Percentiles rank a stretch among this genome's conserved stretches.
phyloP scores from a whole-genome alignment of 2,888 invertebrate genomes.

The Dryocosmus kuriphilus region DNA sequence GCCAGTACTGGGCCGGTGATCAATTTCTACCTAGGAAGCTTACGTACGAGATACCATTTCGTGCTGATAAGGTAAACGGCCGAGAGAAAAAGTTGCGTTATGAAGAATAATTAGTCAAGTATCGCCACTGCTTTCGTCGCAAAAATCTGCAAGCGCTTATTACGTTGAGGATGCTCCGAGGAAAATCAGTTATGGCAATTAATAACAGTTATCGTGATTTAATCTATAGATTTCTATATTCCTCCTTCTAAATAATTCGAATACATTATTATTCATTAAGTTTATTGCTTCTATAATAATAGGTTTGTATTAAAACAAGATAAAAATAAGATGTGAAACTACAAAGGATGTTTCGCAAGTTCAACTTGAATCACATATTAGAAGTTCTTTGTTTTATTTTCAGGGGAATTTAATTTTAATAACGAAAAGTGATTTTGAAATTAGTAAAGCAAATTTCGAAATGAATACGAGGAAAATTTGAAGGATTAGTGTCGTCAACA shows the following conservation, averaged over 20 bases:
- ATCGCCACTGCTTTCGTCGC: conserved; percentile 37
- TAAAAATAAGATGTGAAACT: background rate
- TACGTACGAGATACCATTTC: background rate
- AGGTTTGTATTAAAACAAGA: background rate
- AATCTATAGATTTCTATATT: conserved; percentile 34
- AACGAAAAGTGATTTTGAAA: background rate
- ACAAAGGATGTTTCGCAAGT: background rate
- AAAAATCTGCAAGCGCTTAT: conserved; percentile 3
- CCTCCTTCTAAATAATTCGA: background rate
- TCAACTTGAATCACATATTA: background rate
- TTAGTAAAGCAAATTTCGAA: background rate
- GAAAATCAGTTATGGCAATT: conserved; percentile 30
- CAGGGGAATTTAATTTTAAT: background rate
- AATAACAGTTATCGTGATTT: conserved; percentile 19
- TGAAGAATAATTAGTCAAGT: conserved; percentile 57
- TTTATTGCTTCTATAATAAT: background rate
- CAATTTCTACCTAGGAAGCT: too few species aligned
- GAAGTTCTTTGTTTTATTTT: background rate
- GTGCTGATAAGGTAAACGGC: conserved; percentile 54
- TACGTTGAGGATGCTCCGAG: conserved; percentile 22
- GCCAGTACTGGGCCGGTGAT: too few species aligned
- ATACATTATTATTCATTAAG: background rate
- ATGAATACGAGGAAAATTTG: background rate
- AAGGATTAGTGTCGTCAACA: conserved; percentile 5
- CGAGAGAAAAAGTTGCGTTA: conserved; percentile 55